These are phyloP conservation scores for Machimus rusticus DNA, from an alignment of 2,888 invertebrate species.

Conservation along the genomic window DNA sequence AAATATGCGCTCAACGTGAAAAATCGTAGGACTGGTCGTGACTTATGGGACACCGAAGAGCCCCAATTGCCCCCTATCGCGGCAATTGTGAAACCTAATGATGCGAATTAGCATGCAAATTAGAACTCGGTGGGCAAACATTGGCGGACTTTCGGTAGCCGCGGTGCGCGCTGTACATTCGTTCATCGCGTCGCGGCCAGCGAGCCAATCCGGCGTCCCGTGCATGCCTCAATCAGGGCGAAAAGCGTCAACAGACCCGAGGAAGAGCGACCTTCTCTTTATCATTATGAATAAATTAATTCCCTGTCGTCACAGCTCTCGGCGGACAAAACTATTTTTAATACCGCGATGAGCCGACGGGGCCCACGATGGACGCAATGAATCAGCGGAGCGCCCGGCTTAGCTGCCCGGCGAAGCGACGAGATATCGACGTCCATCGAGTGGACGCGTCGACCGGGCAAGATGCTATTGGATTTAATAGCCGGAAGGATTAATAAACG, in stretches of 20 bases:
- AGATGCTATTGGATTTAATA: slow-evolving; percentile 22
- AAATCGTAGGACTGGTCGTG: not conserved
- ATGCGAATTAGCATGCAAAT: slow-evolving; percentile 5
- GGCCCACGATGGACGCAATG: not conserved
- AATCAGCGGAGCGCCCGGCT: not conserved
- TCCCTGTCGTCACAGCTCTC: not conserved
- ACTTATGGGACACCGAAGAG: slow-evolving; percentile 2
- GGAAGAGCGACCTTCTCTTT: slow-evolving; percentile 20
- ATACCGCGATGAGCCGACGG: not conserved
- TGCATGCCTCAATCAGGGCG: not conserved
- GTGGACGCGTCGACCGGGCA: not conserved
- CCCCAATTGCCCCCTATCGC: not conserved
- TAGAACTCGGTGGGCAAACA: not conserved
- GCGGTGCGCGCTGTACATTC: not conserved
- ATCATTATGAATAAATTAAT: slow-evolving; percentile 22
- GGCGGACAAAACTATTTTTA: slow-evolving; percentile 8
- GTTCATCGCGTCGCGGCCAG: not conserved
- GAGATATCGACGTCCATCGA: not conserved
- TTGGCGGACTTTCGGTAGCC: not conserved
- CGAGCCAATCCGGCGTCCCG: not conserved
- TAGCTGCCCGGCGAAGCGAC: not conserved
- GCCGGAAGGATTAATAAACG: slow-evolving; percentile 33
- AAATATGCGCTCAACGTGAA: not conserved
- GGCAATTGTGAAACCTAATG: slow-evolving; percentile 8
- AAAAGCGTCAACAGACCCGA: not conserved